Base-by-base conservation (phyloP, 1,140 invertebrate species). In the Heliconius himera region DNA sequence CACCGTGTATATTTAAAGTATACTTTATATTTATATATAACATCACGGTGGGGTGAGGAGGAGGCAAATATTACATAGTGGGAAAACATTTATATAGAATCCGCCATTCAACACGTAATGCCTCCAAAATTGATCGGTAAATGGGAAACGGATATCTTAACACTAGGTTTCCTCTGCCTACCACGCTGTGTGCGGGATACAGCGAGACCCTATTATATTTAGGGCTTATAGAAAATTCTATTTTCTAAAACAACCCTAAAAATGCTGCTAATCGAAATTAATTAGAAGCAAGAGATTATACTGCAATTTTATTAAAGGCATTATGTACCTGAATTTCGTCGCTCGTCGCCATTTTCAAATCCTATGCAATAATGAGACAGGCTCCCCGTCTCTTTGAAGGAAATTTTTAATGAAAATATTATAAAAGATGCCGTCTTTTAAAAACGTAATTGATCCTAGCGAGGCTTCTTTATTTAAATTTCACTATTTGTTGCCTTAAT, bases 331-430 rank as follows among this genome's bases (percentile, higher is more conserved):
- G 79, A 87, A 84, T 87, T 89, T 85, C 80, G 83, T 84, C 84
- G 84, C 82, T 87, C 80, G 79, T 83, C 83, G 82, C 84, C 86
- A 83, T 84, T 83, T 85, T 89, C 86, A 90, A 91, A 91, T 90
- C 83, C 86, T 85, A 86, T 89, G 84, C 89, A 90, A 90, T 91
- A 91, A 91, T 88, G 89, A 91, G 88, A 90, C 88, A 86, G 88
- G 83, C 85, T 83, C 83, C 80, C 80, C 82, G 80, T 83, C 86
- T 82, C 86, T 90, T 90, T 88, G 87, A 90, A 85, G 85, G 82
- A 88, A 87, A 83, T 86, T 90, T 90, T 91, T 90, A 91, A 90
- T 91, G 89, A 92, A 92, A 90, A 88, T 88, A 85, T 90, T 86
- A 88, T 87, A 90, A 90, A 91, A 85, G 79, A 77, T 83, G 81